phyloP scores from a whole-genome alignment of 2,888 invertebrate genomes.

The Microdon myrmicae region DNA sequence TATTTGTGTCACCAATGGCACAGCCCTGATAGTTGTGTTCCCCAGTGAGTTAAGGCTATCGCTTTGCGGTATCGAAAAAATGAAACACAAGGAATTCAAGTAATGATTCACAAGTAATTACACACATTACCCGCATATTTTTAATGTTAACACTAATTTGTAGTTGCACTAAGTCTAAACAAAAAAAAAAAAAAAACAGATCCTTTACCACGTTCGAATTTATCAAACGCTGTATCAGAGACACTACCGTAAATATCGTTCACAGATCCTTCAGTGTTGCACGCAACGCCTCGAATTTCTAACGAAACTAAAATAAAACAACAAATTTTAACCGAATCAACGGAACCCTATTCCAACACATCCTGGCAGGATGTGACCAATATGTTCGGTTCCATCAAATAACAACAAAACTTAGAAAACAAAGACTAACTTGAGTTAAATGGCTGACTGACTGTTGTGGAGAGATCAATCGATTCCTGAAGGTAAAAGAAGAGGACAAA shows the following conservation, averaged over 20 bases:
- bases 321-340: conserved; percentile 15
- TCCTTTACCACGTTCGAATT: conserved; percentile 13
- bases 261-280: too few relatives aligned
- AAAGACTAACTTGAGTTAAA: conserved; percentile 4
- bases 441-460: conserved; percentile 22
- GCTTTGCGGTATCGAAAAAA: too few relatives aligned
- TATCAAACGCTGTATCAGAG: too few relatives aligned
- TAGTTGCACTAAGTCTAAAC: conserved; percentile 30
- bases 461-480: conserved; percentile 32
- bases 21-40: too few relatives aligned
- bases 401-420: conserved; percentile 6
- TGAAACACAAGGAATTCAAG: too few relatives aligned
- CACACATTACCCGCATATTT: too few relatives aligned
- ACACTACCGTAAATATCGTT: too few relatives aligned
- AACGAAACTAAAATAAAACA: conserved; percentile 26
- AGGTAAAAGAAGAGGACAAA: conserved; percentile 16
- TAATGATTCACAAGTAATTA: too few relatives aligned
- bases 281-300: too few relatives aligned
- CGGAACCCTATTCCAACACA: not conserved
- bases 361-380: not conserved
- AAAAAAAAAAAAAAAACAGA: conserved; percentile 12
- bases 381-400: not conserved
- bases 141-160: too few relatives aligned
- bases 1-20: too few relatives aligned
- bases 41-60: too few relatives aligned